phyloP scores from a whole-genome alignment of 2,113 vertebrate genomes.

The Petaurus breviceps region DNA sequence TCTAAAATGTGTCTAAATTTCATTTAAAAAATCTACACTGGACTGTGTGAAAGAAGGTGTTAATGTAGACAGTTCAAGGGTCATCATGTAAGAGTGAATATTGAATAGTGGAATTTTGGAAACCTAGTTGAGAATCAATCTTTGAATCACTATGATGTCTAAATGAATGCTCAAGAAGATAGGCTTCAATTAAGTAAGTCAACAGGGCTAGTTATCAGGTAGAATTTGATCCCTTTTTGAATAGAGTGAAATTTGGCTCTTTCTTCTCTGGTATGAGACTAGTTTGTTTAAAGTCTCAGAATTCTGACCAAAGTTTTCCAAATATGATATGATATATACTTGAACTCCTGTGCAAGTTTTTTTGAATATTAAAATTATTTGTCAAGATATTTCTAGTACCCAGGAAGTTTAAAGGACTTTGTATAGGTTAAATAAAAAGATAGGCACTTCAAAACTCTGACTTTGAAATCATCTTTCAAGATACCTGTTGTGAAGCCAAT shows the following conservation, averaged over 20 bases:
- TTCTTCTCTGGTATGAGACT: neutral
- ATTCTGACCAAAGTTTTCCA: no score
- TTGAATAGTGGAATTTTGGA: neutral
- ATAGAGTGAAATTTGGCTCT: neutral
- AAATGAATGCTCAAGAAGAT: neutral
- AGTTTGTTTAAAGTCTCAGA: no score
- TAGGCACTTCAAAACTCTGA: no score
- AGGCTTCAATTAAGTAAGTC: neutral
- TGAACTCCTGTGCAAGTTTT: neutral
- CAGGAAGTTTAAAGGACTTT: neutral
- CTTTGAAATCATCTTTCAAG: neutral
- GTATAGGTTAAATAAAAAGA: neutral
- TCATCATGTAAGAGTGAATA: neutral
- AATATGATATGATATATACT: no score
- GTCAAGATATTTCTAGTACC: neutral
- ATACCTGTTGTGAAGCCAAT: slow-evolving; percentile 96
- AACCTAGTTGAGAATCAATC: neutral
- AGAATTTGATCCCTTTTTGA: neutral
- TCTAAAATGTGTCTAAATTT: neutral
- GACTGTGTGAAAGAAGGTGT: neutral
- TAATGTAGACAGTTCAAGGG: neutral
- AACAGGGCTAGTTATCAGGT: neutral
- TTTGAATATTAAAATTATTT: neutral
- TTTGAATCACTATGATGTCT: neutral
- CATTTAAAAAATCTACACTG: neutral